phyloP scores from a whole-genome alignment of 2,113 vertebrate species.

The Stictonetta naevosa region DNA sequence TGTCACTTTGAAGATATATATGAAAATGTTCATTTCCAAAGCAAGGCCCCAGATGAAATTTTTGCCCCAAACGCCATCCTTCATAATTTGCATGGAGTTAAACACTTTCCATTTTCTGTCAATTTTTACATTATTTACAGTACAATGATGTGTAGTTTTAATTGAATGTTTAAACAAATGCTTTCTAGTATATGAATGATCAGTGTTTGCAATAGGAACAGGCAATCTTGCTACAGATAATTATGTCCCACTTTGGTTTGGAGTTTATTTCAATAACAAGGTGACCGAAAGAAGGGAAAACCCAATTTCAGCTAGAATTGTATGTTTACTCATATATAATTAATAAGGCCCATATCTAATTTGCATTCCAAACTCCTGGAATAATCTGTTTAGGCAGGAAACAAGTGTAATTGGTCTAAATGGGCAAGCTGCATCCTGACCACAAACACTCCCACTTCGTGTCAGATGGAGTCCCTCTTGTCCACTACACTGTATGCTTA shows the following conservation, averaged over 20 bases:
- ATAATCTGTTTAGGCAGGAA: not conserved
- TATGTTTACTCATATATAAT: slow-evolving; percentile 21
- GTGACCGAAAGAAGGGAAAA: not conserved
- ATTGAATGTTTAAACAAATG: not conserved
- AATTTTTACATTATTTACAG: slow-evolving; percentile 32
- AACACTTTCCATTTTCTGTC: slow-evolving; percentile 23
- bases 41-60: slow-evolving; percentile 2
- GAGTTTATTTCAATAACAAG: not conserved
- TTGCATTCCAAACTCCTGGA: slow-evolving; percentile 4
- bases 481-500: fast-evolving
- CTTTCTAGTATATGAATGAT: not conserved
- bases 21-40: slow-evolving; percentile 1
- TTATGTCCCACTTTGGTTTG: not conserved
- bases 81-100: not conserved
- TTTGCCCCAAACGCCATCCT: not conserved
- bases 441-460: not conserved
- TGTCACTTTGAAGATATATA: not conserved
- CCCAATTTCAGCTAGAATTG: not conserved
- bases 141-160: not conserved
- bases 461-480: not conserved
- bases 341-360: not conserved
- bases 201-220: not conserved
- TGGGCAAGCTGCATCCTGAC: not conserved
- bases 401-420: not conserved
- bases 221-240: not conserved